A percentile compares a stretch with the other conserved stretches of the same genome.
Conservation (phyloP, 2,113 vertebrate genomes). For the Gopherus flavomarginatus region DNA sequence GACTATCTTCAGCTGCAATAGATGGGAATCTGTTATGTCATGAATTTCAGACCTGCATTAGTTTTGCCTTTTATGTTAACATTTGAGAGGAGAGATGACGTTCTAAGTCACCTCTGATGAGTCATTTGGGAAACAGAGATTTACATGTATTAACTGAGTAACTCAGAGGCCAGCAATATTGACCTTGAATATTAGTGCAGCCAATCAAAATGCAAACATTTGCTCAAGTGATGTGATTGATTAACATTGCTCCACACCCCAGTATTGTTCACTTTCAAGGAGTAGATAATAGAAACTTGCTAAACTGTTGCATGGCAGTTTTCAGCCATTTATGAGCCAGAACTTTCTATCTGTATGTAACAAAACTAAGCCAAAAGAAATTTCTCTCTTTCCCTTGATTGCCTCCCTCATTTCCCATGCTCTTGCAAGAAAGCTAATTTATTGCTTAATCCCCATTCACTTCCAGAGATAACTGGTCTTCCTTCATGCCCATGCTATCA, state of each 20-base stretch:
- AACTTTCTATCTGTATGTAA: not conserved
- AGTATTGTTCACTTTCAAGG: not conserved
- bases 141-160: not conserved
- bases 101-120: not conserved
- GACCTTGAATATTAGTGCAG: not conserved
- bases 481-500: not conserved
- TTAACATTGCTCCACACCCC: not conserved
- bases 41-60: not conserved
- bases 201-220: not conserved
- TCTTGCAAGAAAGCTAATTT: not conserved
- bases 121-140: not conserved
- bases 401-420: not conserved
- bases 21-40: not conserved
- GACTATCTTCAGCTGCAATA: not conserved
- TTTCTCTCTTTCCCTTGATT: not conserved
- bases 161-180: not conserved
- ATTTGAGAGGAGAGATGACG: not conserved
- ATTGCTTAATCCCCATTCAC: rapidly evolving
- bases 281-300: not conserved
- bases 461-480: not conserved
- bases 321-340: not conserved
- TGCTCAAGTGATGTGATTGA: not conserved
- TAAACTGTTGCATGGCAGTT: not conserved
- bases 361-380: not conserved
- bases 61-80: not conserved